phyloP scores from a whole-genome alignment of 2,797 vertebrate species.

The Salmo trutta region DNA sequence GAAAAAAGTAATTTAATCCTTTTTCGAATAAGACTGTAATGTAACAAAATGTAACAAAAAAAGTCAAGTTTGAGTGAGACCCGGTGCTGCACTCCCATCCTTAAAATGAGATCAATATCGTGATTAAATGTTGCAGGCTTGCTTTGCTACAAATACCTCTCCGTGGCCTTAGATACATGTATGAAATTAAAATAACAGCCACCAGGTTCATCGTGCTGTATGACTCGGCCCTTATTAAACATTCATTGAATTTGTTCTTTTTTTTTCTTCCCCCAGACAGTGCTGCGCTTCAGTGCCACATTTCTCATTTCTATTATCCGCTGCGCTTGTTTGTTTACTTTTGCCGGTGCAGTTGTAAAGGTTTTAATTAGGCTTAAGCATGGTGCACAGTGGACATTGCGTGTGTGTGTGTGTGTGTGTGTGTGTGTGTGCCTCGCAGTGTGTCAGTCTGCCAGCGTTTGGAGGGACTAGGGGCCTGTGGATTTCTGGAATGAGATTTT shows the following conservation, averaged over 20 bases:
- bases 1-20: too few species aligned
- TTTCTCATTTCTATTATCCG: conserved; percentile 13
- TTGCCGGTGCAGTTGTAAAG: background rate
- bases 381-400: background rate
- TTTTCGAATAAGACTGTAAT: too few species aligned
- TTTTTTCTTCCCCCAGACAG: background rate
- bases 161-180: background rate
- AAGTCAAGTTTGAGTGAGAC: background rate
- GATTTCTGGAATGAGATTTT: conserved; percentile 39
- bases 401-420: background rate
- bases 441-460: background rate
- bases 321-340: conserved; percentile 15
- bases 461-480: conserved; percentile 13
- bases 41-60: too few species aligned
- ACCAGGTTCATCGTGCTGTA: background rate
- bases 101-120: background rate
- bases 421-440: background rate
- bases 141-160: background rate
- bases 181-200: background rate
- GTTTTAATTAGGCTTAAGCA: conserved; percentile 32
- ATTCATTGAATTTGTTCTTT: background rate
- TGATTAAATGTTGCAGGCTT: background rate
- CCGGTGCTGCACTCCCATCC: background rate
- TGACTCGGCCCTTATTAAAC: background rate
- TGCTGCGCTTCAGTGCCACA: background rate